These are phyloP conservation scores for Puntigrus tetrazona DNA, from an alignment of 2,113 vertebrate species.

Conservation along the genomic window DNA sequence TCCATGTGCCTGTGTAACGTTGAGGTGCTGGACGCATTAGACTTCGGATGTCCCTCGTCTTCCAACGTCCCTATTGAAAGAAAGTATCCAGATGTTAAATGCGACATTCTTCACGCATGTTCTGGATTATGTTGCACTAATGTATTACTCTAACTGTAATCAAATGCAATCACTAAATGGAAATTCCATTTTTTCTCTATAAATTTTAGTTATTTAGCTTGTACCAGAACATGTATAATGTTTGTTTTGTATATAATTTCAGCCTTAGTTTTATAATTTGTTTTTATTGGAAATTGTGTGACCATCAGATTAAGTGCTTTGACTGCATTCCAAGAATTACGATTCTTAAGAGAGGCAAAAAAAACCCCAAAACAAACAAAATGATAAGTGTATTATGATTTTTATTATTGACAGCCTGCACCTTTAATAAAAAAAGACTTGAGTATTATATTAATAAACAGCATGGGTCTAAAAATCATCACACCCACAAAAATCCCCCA, in stretches of 20 bases:
- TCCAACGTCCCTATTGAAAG: constrained; percentile 79
- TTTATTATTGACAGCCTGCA: too few species aligned
- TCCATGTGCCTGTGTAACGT: constrained; percentile 85
- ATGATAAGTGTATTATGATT: too few species aligned
- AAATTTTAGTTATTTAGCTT: neutral
- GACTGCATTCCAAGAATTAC: too few species aligned
- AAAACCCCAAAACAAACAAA: too few species aligned
- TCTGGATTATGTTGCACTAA: neutral
- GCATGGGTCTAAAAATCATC: neutral
- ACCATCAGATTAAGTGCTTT: too few species aligned
- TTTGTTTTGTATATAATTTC: too few species aligned
- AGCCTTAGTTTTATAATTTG: too few species aligned
- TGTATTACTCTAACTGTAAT: neutral
- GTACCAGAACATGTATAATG: too few species aligned
- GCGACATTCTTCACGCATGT: neutral
- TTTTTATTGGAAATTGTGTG: too few species aligned
- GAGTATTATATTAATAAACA: neutral
- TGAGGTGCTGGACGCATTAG: constrained; percentile 72
- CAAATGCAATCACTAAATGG: too few species aligned
- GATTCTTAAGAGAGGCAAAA: too few species aligned
- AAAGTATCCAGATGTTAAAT: neutral
- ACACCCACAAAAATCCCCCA: neutral
- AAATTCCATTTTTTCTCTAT: too few species aligned
- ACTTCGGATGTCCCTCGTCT: constrained; percentile 82
- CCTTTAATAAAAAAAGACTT: neutral